phyloP scores from a whole-genome alignment of 2,888 invertebrate genomes.

The Odontocolon sp. region DNA sequence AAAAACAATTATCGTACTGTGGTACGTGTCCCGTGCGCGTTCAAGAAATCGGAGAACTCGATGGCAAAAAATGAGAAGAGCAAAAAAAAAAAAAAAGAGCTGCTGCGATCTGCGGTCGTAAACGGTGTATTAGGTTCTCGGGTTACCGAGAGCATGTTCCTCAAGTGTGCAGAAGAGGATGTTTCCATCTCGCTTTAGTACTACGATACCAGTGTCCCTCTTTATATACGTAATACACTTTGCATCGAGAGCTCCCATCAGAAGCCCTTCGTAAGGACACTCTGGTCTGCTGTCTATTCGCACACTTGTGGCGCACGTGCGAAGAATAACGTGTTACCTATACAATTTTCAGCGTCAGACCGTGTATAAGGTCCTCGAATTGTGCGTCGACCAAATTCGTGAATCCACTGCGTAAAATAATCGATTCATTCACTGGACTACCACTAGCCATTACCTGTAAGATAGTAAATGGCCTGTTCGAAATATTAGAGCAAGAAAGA shows the following conservation, averaged over 20 bases:
- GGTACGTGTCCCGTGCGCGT: constrained; percentile 43
- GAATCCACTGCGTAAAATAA: constrained; percentile 24
- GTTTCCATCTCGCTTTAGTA: constrained; percentile 42
- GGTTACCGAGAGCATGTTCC: constrained; percentile 66
- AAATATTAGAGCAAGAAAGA: no score
- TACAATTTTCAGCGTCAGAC: constrained; percentile 23
- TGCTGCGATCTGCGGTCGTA: constrained; percentile 46
- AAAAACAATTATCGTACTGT: background rate
- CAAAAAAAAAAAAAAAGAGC: constrained; percentile 30
- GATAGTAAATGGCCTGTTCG: no score
- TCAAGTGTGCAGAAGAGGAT: constrained; percentile 42
- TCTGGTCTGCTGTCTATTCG: constrained; percentile 4
- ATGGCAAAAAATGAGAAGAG: constrained; percentile 49
- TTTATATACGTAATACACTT: constrained; percentile 20
- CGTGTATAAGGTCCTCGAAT: constrained; percentile 52
- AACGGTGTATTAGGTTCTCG: constrained; percentile 67
- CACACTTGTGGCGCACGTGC: constrained; percentile 47
- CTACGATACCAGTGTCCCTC: background rate
- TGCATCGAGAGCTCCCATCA: constrained; percentile 24
- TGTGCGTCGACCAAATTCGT: constrained; percentile 38
- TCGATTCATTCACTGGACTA: no score
- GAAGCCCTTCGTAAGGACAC: constrained; percentile 45
- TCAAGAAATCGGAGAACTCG: constrained; percentile 52
- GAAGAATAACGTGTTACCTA: constrained; percentile 53
- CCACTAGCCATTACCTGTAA: no score